phyloP scores from a whole-genome alignment of 23 tunicate species.

The Halocynthia roretzi region DNA sequence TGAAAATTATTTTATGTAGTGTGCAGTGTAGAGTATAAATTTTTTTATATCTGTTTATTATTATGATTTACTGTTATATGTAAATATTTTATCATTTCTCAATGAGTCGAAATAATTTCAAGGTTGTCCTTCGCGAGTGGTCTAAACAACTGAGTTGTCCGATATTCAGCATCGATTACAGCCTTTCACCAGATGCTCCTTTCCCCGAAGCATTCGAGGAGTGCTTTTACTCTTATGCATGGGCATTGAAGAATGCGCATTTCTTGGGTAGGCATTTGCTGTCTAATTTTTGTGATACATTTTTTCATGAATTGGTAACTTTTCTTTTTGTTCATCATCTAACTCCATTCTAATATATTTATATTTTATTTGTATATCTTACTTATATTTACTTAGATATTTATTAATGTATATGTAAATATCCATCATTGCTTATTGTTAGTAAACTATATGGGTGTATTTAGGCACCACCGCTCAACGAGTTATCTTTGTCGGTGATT shows the following conservation, averaged over 20 bases:
- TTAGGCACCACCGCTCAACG: slow-evolving; percentile 66
- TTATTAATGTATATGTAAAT: too few relatives aligned
- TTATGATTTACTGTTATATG: not conserved
- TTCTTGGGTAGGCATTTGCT: slow-evolving; percentile 29
- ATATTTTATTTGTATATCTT: too few relatives aligned
- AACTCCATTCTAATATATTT: too few relatives aligned
- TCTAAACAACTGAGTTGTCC: slow-evolving; percentile 61
- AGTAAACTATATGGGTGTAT: not conserved
- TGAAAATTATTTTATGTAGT: too few relatives aligned
- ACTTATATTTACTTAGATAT: too few relatives aligned
- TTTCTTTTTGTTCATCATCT: too few relatives aligned
- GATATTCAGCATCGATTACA: slow-evolving; percentile 55
- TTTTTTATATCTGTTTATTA: not conserved
- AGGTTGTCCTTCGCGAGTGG: slow-evolving; percentile 62
- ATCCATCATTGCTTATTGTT: too few relatives aligned
- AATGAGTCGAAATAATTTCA: not conserved
- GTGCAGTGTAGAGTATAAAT: too few relatives aligned
- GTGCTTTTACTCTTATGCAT: slow-evolving; percentile 79
- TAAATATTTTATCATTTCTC: too few relatives aligned
- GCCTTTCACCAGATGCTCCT: slow-evolving; percentile 65
- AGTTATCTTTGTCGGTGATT: slow-evolving; percentile 70
- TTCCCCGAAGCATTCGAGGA: slow-evolving; percentile 78
- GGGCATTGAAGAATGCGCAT: slow-evolving; percentile 61
- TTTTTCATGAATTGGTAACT: too few relatives aligned
- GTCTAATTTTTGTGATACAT: too few relatives aligned